Evolutionary conservation across 92 coral and sea anemone genomes (phyloP).

Genomic region (Palythoa heliodiscus): DNA sequence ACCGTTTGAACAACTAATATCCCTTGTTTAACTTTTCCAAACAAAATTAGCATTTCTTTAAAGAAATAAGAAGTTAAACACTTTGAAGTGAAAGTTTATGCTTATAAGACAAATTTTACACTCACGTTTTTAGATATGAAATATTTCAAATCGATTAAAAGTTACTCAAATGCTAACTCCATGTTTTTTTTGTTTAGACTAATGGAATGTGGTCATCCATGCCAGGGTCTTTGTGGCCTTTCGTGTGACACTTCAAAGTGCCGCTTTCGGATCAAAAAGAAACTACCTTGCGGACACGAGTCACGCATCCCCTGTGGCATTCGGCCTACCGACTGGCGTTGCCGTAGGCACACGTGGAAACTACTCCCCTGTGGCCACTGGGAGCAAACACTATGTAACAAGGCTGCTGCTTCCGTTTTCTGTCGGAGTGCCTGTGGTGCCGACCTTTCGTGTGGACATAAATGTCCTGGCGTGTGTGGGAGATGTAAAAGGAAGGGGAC

Average conservation of each 20-base stretch:
- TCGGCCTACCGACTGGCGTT: conserved; percentile 52
- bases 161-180: neutral
- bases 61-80: too few relatives aligned
- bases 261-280: conserved; percentile 38
- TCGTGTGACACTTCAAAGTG: conserved; percentile 36
- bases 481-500: conserved; percentile 51
- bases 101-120: too few relatives aligned
- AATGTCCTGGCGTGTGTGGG: conserved; percentile 60
- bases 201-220: conserved; percentile 56
- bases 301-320: conserved; percentile 59
- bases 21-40: too few relatives aligned
- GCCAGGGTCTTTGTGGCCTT: conserved; percentile 48
- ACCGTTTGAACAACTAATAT: too few relatives aligned
- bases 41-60: too few relatives aligned
- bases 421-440: conserved; percentile 59
- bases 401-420: conserved; percentile 19
- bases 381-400: conserved; percentile 46
- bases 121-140: neutral
- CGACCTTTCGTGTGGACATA: conserved; percentile 69
- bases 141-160: neutral
- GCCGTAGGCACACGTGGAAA: conserved; percentile 47
- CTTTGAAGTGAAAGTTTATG: too few relatives aligned
- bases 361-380: conserved; percentile 70
- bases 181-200: neutral
- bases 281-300: conserved; percentile 55